Percentiles rank a stretch among this genome's conserved stretches.
Conservation (phyloP, 2,113 vertebrate species). For the Caranx melampygus region DNA sequence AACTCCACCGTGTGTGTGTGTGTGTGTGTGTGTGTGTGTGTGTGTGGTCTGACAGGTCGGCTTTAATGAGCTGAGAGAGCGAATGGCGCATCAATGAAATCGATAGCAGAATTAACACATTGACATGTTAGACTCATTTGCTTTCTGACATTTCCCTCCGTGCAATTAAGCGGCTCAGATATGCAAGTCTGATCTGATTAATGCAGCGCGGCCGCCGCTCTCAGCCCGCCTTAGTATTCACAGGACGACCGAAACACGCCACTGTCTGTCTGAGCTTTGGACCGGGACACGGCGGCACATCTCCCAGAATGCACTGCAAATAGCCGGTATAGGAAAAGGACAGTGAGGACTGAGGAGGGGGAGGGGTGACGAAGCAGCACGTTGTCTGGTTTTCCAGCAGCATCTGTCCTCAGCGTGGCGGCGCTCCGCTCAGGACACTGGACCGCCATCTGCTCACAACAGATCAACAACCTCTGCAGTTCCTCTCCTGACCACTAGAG, state of each 20-base stretch:
- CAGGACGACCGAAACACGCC: neutral
- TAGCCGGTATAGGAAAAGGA: neutral
- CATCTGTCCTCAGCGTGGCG: neutral
- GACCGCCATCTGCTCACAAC: neutral
- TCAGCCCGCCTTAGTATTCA: conserved; percentile 39
- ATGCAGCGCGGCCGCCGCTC: conserved; percentile 32
- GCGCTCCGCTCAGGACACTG: neutral
- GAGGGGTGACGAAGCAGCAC: neutral
- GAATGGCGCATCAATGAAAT: conserved; percentile 76
- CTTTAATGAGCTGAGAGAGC: conserved; percentile 74
- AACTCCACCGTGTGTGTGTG: conserved; percentile 40
- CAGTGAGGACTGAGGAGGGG: neutral
- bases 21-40: conserved; percentile 61
- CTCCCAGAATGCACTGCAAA: neutral
- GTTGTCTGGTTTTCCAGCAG: neutral
- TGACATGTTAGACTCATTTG: conserved; percentile 78
- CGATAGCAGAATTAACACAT: conserved; percentile 81
- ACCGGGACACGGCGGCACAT: neutral
- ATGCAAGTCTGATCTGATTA: conserved; percentile 80
- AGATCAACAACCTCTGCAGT: neutral
- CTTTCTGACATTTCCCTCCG: conserved; percentile 80
- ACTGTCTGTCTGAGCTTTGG: too few species aligned
- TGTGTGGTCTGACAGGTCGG: conserved; percentile 59
- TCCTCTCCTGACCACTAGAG: too few species aligned
- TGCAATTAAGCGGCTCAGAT: conserved; percentile 78